A percentile compares a stretch with the other conserved stretches of the same genome.
phyloP scores from a whole-genome alignment of 2,113 vertebrate species.

The Crocuta crocuta region DNA sequence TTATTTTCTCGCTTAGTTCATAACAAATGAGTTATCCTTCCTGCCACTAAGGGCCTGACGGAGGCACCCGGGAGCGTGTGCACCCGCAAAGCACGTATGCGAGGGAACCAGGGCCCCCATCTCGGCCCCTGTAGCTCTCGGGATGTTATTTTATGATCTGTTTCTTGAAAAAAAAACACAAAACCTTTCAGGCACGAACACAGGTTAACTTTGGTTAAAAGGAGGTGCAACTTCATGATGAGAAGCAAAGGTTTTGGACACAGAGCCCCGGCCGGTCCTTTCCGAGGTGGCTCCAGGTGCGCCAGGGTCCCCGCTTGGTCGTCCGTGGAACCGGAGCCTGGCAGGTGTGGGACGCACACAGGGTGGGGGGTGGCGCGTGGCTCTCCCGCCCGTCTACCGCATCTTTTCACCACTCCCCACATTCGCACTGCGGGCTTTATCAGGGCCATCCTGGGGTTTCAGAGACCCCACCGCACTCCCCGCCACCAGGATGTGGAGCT shows the following conservation, averaged over 20 bases:
- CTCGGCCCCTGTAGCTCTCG: too few species aligned
- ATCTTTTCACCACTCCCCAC: fast-evolving
- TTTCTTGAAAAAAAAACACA: background rate
- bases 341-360: fast-evolving
- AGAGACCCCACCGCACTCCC: fast-evolving
- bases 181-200: fast-evolving
- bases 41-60: fast-evolving
- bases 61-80: fast-evolving
- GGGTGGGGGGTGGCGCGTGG: background rate
- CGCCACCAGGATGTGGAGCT: too few species aligned
- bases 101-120: fast-evolving
- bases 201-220: background rate
- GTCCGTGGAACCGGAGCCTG: fast-evolving
- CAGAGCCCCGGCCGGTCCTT: background rate
- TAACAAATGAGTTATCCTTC: background rate
- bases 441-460: fast-evolving
- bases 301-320: fast-evolving
- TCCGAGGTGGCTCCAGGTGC: fast-evolving
- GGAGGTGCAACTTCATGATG: fast-evolving
- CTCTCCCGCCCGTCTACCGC: fast-evolving
- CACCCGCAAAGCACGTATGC: fast-evolving
- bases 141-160: background rate
- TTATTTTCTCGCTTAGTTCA: background rate
- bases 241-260: too few species aligned
- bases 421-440: fast-evolving